Evolutionary conservation across 2,888 invertebrate species (phyloP).

Genomic region (Amphipoea lucens): DNA sequence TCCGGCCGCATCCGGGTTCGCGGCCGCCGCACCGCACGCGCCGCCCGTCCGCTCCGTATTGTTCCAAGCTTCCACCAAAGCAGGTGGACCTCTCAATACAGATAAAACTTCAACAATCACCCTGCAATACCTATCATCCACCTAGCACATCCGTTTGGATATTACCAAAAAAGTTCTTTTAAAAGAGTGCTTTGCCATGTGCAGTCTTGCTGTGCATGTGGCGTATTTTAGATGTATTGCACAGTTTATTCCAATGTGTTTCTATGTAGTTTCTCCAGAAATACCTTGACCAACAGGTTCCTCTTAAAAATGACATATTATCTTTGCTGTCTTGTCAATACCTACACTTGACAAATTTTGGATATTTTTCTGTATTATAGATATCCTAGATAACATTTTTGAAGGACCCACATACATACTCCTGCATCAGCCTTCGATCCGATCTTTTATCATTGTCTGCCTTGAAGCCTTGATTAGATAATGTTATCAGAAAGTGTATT

Average conservation of each 20-base stretch:
- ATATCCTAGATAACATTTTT: background rate
- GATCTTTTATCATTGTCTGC: slow-evolving; percentile 38
- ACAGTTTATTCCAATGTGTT: background rate
- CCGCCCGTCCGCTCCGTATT: slow-evolving; percentile 70
- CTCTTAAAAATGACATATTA: background rate
- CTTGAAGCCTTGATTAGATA: slow-evolving; percentile 57
- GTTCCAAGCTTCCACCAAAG: slow-evolving; percentile 59
- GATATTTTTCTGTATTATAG: background rate
- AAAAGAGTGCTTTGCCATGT: slow-evolving; percentile 26
- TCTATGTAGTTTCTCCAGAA: background rate
- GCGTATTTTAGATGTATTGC: background rate
- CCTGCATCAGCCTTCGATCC: slow-evolving; percentile 9
- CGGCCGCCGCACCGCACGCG: slow-evolving; percentile 83
- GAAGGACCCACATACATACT: slow-evolving; percentile 5
- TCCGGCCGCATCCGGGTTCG: slow-evolving; percentile 88
- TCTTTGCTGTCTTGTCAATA: background rate
- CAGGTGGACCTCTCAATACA: slow-evolving; percentile 54
- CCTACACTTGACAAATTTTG: background rate
- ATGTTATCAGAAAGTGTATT: slow-evolving; percentile 45
- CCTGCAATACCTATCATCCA: background rate
- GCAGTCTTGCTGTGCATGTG: slow-evolving; percentile 8
- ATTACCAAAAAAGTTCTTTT: slow-evolving; percentile 5
- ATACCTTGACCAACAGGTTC: background rate
- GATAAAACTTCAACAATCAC: slow-evolving; percentile 17
- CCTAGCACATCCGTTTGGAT: slow-evolving; percentile 20